Conservation (phyloP, 2,797 vertebrate species). For the Phoeniculus purpureus region DNA sequence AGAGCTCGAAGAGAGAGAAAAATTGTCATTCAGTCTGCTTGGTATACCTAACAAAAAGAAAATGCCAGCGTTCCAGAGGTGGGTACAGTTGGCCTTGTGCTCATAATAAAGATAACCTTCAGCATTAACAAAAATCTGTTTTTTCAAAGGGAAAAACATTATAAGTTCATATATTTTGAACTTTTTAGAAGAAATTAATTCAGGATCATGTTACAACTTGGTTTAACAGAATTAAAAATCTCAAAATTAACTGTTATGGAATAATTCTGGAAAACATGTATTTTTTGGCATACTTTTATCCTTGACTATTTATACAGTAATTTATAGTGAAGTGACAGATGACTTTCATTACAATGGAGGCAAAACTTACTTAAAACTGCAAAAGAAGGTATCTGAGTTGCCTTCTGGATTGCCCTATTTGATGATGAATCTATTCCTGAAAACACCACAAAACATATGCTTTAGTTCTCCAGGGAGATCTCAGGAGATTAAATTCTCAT, state of each 20-base stretch:
- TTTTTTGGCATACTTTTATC: background rate
- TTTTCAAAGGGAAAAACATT: background rate
- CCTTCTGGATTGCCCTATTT: background rate
- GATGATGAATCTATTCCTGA: background rate
- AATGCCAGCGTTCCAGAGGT: fast-evolving
- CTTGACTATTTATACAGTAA: background rate
- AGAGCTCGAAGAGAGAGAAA: background rate
- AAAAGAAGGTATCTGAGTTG: background rate
- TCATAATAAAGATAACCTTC: background rate
- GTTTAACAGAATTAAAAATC: background rate
- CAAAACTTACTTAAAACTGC: background rate
- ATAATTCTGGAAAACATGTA: background rate
- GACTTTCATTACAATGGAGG: background rate
- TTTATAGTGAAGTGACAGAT: background rate
- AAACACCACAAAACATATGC: background rate
- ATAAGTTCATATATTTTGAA: background rate
- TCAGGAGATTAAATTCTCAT: background rate
- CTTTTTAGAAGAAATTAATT: background rate
- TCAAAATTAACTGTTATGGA: background rate
- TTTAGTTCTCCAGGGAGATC: background rate
- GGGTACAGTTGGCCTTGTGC: background rate
- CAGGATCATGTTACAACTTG: background rate
- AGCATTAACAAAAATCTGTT: background rate
- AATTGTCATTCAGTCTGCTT: background rate
- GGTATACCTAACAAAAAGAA: background rate